These are phyloP conservation scores for Ophraella communa DNA, from an alignment of 2,888 invertebrate species.

Conservation along the genomic window DNA sequence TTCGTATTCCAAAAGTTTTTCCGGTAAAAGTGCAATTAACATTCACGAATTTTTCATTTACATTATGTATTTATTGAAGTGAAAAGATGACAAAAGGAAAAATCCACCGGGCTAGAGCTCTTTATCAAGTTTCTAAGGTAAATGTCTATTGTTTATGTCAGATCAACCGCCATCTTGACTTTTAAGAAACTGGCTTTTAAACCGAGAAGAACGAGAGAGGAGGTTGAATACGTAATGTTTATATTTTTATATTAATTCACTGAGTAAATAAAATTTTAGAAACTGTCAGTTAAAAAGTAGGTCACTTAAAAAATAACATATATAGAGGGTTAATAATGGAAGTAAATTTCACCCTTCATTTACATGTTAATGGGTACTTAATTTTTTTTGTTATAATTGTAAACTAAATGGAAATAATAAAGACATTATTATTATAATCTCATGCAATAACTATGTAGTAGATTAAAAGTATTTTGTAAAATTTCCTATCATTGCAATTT, in stretches of 20 bases:
- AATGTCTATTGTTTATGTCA: constrained; percentile 41
- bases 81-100: constrained; percentile 67
- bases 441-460: too few species aligned
- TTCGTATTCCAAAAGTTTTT: constrained; percentile 24
- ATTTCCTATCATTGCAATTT: too few species aligned
- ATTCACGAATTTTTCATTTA: constrained; percentile 4
- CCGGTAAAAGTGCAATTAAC: constrained; percentile 18
- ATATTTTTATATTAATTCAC: neutral
- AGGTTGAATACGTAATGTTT: neutral
- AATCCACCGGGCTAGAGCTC: constrained; percentile 66
- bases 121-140: constrained; percentile 80
- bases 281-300: neutral
- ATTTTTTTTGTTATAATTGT: too few species aligned
- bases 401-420: too few species aligned
- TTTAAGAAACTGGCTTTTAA: constrained; percentile 21
- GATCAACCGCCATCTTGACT: constrained; percentile 42
- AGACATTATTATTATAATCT: too few species aligned
- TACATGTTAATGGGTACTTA: too few species aligned
- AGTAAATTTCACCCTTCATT: too few species aligned
- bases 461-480: too few species aligned
- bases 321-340: too few species aligned
- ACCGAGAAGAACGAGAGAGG: constrained; percentile 6
- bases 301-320: too few species aligned
- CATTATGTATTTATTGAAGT: constrained; percentile 24
- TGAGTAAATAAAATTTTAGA: neutral